phyloP scores from a whole-genome alignment of 2,888 invertebrate species.

The Taenaris catops region DNA sequence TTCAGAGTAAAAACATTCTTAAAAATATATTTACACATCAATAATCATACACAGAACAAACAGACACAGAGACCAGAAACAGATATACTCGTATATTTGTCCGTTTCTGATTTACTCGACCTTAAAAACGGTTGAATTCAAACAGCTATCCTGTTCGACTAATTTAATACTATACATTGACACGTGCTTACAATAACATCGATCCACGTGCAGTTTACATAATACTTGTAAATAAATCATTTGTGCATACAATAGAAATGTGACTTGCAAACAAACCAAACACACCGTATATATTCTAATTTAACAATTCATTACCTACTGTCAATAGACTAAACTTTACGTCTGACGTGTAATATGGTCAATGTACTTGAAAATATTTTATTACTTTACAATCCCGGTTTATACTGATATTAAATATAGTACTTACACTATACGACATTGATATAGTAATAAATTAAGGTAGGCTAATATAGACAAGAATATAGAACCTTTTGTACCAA shows the following conservation, averaged over 20 bases:
- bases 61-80: too few species aligned
- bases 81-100: background rate
- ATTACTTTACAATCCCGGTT: conserved; percentile 1
- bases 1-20: too few species aligned
- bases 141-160: too few species aligned
- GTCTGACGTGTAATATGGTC: conserved; percentile 12
- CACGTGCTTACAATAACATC: conserved; percentile 25
- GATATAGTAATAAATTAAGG: too few species aligned
- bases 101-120: background rate
- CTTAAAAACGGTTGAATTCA: background rate
- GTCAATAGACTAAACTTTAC: conserved; percentile 3
- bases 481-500: too few species aligned
- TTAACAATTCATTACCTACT: conserved; percentile 13
- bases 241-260: conserved; percentile 12
- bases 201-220: conserved; percentile 28
- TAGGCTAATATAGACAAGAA: too few species aligned
- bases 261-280: conserved; percentile 1
- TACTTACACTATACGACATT: background rate
- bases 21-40: too few species aligned
- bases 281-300: conserved; percentile 7
- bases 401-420: too few species aligned
- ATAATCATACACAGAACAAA: too few species aligned
- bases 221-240: conserved; percentile 23
- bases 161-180: conserved; percentile 2
- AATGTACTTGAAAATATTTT: conserved; percentile 17